Percentiles rank a stretch among this genome's conserved stretches.
Evolutionary conservation across 2,888 invertebrate genomes (phyloP).

Genomic region (Pteria penguin): DNA sequence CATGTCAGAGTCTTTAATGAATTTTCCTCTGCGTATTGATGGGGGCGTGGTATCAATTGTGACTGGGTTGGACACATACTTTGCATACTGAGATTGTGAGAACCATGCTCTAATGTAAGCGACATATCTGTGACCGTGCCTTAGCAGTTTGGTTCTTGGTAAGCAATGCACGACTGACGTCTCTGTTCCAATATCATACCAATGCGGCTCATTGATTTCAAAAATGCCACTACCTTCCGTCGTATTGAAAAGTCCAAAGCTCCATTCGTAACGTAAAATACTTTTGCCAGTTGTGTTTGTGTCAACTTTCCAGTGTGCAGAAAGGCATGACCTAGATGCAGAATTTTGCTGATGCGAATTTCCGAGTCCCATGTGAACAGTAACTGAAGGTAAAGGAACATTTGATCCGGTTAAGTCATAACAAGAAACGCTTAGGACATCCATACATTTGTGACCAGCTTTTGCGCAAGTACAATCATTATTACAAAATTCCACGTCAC

Average conservation of each 20-base stretch:
- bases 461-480: conserved; percentile 58
- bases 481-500: conserved; percentile 51
- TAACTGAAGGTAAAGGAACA: background rate
- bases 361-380: background rate
- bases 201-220: conserved; percentile 39
- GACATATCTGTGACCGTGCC: conserved; percentile 39
- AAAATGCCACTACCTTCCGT: conserved; percentile 51
- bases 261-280: conserved; percentile 52
- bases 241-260: conserved; percentile 44
- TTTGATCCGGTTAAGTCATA: background rate
- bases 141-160: conserved; percentile 29
- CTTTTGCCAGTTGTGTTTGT: background rate
- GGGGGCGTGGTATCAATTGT: conserved; percentile 55
- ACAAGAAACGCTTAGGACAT: background rate
- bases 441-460: conserved; percentile 42
- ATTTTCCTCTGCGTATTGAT: conserved; percentile 38
- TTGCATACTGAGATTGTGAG: conserved; percentile 17
- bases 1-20: conserved; percentile 47
- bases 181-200: conserved; percentile 50
- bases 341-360: background rate
- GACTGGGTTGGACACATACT: conserved; percentile 46
- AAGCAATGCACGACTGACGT: conserved; percentile 47
- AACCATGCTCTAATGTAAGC: conserved; percentile 56
- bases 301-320: conserved; percentile 33
- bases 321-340: conserved; percentile 39